These are phyloP conservation scores for Pharmacophagus antenor DNA, from an alignment of 2,888 invertebrate genomes.

Conservation along the genomic window DNA sequence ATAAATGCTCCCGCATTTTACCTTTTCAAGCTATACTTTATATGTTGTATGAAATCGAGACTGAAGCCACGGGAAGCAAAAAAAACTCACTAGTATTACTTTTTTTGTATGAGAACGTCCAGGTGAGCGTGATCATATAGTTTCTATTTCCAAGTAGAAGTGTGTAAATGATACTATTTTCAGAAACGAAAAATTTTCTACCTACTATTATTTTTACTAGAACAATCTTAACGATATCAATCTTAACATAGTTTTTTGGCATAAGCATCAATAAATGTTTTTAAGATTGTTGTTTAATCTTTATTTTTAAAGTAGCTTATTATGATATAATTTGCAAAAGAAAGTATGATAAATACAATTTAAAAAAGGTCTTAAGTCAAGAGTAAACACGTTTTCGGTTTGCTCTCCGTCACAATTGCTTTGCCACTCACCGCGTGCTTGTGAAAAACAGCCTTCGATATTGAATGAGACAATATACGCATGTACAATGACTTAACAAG, in stretches of 20 bases:
- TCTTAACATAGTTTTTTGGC: too few species aligned
- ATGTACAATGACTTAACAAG: slow-evolving; percentile 2
- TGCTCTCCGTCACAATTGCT: slow-evolving; percentile 2
- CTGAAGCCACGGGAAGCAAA: too few species aligned
- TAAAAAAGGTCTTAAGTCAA: not conserved
- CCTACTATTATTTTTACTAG: too few species aligned
- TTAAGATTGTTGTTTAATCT: too few species aligned
- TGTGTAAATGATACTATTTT: not conserved
- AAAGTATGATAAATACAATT: not conserved
- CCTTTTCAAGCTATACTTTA: too few species aligned
- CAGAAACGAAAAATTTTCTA: not conserved
- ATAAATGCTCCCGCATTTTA: too few species aligned
- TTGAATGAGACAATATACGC: not conserved
- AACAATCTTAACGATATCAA: too few species aligned
- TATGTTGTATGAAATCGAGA: too few species aligned
- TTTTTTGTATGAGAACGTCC: not conserved
- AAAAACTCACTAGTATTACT: too few species aligned
- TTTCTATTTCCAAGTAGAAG: not conserved
- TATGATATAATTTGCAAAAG: not conserved
- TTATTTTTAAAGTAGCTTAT: too few species aligned
- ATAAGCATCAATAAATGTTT: too few species aligned
- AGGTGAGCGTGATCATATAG: too few species aligned
- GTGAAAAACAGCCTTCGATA: slow-evolving; percentile 12
- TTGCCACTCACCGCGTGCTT: slow-evolving; percentile 5
- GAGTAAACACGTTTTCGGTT: slow-evolving; percentile 5